A percentile compares a stretch with the other conserved stretches of the same genome.
Conservation (phyloP, 2,113 vertebrate genomes). For the Oxyruncus cristatus region DNA sequence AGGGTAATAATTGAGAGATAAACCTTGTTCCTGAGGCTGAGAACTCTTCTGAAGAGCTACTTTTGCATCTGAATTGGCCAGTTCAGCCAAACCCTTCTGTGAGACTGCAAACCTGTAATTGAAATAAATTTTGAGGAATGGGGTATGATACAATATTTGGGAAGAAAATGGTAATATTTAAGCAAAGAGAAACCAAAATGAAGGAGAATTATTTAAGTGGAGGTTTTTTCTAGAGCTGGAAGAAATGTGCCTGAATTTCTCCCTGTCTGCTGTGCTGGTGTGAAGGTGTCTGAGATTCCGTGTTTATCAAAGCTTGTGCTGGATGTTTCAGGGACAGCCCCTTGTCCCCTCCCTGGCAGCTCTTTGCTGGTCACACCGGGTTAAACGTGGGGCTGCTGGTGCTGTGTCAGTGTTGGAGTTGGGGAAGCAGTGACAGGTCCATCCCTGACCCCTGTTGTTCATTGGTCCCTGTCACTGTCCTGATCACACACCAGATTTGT, state of each 20-base stretch:
- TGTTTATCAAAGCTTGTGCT: neutral
- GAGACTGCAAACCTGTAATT: neutral
- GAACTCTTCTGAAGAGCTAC: neutral
- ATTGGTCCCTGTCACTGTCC: neutral
- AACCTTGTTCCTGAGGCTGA: neutral
- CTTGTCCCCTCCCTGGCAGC: neutral
- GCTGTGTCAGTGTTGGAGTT: neutral
- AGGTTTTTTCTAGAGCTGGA: neutral
- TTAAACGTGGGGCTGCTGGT: neutral
- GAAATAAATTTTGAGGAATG: neutral
- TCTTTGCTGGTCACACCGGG: neutral
- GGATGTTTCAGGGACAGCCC: neutral
- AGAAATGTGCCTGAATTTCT: neutral
- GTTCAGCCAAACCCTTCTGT: neutral
- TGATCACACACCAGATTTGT: neutral
- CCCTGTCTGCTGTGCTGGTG: neutral
- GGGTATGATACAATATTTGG: neutral
- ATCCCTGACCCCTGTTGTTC: slow-evolving; percentile 5
- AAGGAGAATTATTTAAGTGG: neutral
- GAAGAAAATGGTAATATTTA: neutral
- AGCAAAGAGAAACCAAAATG: neutral
- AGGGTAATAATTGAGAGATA: neutral
- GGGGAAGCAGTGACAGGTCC: neutral
- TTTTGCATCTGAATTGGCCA: neutral
- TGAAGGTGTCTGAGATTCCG: neutral